Percentiles rank a stretch among this genome's conserved stretches.
Evolutionary conservation across 2,888 invertebrate genomes (phyloP).

Genomic region (Phyllotreta striolata): DNA sequence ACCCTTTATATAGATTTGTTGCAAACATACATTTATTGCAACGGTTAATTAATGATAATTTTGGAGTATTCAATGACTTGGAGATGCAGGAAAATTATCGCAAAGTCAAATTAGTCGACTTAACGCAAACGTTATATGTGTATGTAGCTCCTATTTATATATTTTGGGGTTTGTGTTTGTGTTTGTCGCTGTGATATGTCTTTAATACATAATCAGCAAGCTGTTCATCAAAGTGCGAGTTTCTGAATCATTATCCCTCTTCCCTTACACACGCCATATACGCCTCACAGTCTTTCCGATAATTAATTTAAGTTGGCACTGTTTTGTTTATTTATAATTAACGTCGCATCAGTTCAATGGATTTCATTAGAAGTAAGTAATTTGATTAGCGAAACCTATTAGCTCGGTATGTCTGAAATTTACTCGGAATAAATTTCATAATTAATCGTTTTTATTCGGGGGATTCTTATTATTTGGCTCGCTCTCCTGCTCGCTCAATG

Average conservation of each 20-base stretch:
- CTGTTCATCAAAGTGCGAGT: conserved; percentile 35
- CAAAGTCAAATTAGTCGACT: too few relatives aligned
- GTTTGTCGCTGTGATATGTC: conserved; percentile 26
- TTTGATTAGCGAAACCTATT: conserved; percentile 58
- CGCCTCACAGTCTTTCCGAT: conserved; percentile 41
- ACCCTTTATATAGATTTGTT: too few relatives aligned
- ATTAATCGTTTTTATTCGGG: conserved; percentile 57
- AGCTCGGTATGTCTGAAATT: conserved; percentile 56
- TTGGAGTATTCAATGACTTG: too few relatives aligned
- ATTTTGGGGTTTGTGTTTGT: conserved; percentile 11
- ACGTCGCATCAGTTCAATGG: conserved; percentile 58
- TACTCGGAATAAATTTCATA: conserved; percentile 57
- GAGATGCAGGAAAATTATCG: too few relatives aligned
- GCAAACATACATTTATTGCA: too few relatives aligned
- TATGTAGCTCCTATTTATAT: too few relatives aligned
- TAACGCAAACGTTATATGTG: too few relatives aligned
- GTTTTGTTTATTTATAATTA: conserved; percentile 59
- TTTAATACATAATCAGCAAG: conserved; percentile 36
- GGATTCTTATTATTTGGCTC: conserved; percentile 51
- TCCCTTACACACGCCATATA: not conserved
- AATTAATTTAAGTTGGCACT: conserved; percentile 56
- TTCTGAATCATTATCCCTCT: conserved; percentile 41
- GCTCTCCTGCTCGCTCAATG: not conserved
- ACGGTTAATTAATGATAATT: too few relatives aligned
- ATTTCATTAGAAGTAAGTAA: conserved; percentile 57